Base-by-base conservation (phyloP, 2,888 invertebrate species). In the Orthosia gothica region DNA sequence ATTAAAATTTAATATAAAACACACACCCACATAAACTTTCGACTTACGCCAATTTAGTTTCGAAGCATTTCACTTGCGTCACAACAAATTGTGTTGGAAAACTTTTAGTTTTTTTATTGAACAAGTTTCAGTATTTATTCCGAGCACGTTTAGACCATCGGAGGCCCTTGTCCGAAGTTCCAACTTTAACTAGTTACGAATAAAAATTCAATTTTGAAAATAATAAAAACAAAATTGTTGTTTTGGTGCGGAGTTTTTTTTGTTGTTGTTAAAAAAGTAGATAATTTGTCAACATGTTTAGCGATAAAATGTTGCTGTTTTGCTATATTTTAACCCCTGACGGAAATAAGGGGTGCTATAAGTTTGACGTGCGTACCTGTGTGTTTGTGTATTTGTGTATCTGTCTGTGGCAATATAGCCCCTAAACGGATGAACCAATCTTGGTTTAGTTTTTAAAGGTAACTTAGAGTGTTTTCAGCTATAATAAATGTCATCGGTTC, bases 41-140 rank as follows among this genome's bases (percentile, higher is more conserved):
- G 40, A 76, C 72, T 68, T 67, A 26, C 77, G 67, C 61, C 61
- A 76, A 67, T 82, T 63, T 74, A 50, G 52, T 69, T 70, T 65
- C 16, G 15, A 61, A 66, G n/a, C 50, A 26, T 61, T 58, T 45
- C 23, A 13, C 62, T 67, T 32, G 57, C 54, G 62, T 76, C 62
- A 76, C 65, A 68, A 71, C 71, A 83, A 86, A 87, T 86, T 80
- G 80, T 77, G 73, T 76, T 79, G 18, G 16, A 45, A 70, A 86
- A 81, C 70, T 86, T 77, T 20, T 23, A 62, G 71, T 74, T 87
- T 87, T 74, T 87, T 87, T 86, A 87, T 88, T 87, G 74, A 79
- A 81, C 67, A 82, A 86, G 76, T 87, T 78, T 15, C 45, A 49
- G 63, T 67, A 54, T 73, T 75, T 83, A 88, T 88, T 87, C 81